phyloP scores from a whole-genome alignment of 2,888 invertebrate genomes.

The Dicyrtoma fusca region DNA sequence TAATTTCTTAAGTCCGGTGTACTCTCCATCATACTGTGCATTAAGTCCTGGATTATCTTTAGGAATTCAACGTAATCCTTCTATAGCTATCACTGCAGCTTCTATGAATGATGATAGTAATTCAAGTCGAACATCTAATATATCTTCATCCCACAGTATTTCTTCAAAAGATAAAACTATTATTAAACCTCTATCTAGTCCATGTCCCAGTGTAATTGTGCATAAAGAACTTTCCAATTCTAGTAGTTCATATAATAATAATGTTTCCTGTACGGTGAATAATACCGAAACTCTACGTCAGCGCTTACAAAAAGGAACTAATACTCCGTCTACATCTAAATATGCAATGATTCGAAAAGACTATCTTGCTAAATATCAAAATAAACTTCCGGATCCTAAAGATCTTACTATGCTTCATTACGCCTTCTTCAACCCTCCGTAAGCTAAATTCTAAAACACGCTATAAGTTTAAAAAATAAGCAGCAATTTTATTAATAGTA shows the following conservation, averaged over 20 bases:
- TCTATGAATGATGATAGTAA: neutral
- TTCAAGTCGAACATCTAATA: neutral
- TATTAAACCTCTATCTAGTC: neutral
- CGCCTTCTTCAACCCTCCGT: slow-evolving; percentile 56
- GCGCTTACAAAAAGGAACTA: slow-evolving; percentile 39
- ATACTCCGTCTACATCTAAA: slow-evolving; percentile 36
- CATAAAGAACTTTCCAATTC: neutral
- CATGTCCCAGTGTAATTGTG: slow-evolving; percentile 12
- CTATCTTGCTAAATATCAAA: slow-evolving; percentile 49
- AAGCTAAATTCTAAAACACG: too few species aligned
- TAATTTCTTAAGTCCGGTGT: slow-evolving; percentile 10
- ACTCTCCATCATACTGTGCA: slow-evolving; percentile 21
- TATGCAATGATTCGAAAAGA: slow-evolving; percentile 48
- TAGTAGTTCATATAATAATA: neutral
- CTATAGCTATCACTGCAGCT: neutral
- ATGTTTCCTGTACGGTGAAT: slow-evolving; percentile 2
- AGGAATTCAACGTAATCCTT: slow-evolving; percentile 7
- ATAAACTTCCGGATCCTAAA: slow-evolving; percentile 58
- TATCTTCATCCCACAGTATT: neutral
- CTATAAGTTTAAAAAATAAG: too few species aligned
- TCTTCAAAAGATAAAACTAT: neutral
- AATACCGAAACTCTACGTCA: slow-evolving; percentile 40
- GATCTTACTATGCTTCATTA: slow-evolving; percentile 72
- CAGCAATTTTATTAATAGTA: too few species aligned
- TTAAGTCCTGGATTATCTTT: slow-evolving; percentile 18